Base-by-base conservation (phyloP, 2,888 invertebrate genomes). In the Tupiocoris notatus region DNA sequence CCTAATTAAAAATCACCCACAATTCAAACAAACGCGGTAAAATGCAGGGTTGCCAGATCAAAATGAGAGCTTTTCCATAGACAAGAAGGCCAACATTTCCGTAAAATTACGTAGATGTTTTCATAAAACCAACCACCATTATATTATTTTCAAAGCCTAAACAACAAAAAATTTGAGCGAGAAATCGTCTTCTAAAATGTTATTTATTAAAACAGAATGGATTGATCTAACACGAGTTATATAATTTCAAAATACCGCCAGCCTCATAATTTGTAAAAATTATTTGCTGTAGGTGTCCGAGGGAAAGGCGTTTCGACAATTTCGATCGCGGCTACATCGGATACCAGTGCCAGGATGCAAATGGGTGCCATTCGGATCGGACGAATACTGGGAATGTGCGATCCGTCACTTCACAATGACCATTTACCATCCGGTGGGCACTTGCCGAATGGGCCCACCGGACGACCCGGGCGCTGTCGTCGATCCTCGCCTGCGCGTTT, bases 361-460 rank as follows among this genome's bases (percentile, higher is more conserved):
- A 80, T 88, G 91, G 68, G 85, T 88, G 61, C 68, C 68, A 0
- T 68, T 68, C 59, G 68, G 58, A 81, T 90, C 91, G 0, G 94
- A 95, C 81, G 89, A 88, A 23, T 95, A 95, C 82, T 90, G 94
- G 85, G 94, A 93, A 84, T 95, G 95, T 83, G 92, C 93, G 83
- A 92, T 92, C 68, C 86, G 94, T 54, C 93, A 93, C 71, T 91
- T 94, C 81, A 91, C 94, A 1, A 93, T 94, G 92, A 95, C 94
- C 1, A 93, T 94, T 81, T 95, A 95, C 83, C 95, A 95, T 86
- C 94, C 94, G 0, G 90, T 91, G 61, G 94, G 95, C 6, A 95
- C 95, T 0, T 89, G 93, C 17, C 95, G 94, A 84, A 95, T 95
- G 94, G 95, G 95, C 6, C 92, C 93, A 0, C 85, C 88, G 0